Evolutionary conservation across 1,140 invertebrate genomes (phyloP).

Genomic region (Heliothis virescens): DNA sequence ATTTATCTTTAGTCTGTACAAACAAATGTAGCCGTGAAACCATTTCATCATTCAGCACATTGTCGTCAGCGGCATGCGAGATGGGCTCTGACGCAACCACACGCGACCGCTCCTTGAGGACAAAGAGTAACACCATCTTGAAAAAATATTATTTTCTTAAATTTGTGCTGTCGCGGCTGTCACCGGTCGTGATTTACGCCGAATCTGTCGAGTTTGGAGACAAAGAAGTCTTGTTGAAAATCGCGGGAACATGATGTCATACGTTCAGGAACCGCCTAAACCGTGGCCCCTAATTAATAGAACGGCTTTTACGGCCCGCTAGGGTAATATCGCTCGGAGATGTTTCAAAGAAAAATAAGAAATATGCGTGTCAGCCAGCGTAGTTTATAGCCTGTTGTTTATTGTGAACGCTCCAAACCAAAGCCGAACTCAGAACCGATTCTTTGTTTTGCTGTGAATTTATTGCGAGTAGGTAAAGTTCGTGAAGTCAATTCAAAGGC

Average conservation of each 20-base stretch:
- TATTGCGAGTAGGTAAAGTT: conserved; percentile 56
- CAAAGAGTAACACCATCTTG: conserved; percentile 60
- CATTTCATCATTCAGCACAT: conserved; percentile 81
- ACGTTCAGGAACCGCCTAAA: conserved; percentile 60
- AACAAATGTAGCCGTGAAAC: conserved; percentile 77
- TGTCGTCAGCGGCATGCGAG: conserved; percentile 64
- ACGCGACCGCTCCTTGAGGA: conserved; percentile 54
- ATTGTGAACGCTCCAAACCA: conserved; percentile 70
- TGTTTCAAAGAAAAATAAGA: conserved; percentile 82
- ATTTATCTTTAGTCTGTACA: conserved; percentile 73
- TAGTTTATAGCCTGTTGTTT: conserved; percentile 79
- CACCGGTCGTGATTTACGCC: conserved; percentile 78
- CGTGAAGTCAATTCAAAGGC: conserved; percentile 52
- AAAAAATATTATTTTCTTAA: conserved; percentile 79
- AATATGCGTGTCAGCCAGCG: conserved; percentile 74
- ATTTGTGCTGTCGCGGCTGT: conserved; percentile 77
- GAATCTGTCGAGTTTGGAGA: conserved; percentile 71
- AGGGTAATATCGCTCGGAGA: conserved; percentile 70
- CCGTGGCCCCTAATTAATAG: conserved; percentile 80
- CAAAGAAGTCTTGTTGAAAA: conserved; percentile 79
- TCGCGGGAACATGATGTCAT: conserved; percentile 79
- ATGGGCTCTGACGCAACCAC: conserved; percentile 74
- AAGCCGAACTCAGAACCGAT: conserved; percentile 66
- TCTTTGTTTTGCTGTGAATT: conserved; percentile 71
- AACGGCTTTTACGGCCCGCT: conserved; percentile 73